phyloP scores from a whole-genome alignment of 1,140 invertebrate genomes.

The Wasmannia auropunctata region DNA sequence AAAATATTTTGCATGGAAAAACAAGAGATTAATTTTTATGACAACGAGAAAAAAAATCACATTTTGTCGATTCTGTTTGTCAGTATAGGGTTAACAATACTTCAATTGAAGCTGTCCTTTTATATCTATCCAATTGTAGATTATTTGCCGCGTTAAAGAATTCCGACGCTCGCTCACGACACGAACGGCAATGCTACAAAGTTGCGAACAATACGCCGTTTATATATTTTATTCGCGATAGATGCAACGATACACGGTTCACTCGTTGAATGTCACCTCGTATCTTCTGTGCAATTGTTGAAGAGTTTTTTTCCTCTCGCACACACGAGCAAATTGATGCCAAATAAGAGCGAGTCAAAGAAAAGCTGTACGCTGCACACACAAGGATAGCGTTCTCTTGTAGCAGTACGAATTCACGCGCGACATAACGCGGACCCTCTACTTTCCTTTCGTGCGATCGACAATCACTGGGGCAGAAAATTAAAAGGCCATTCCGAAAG shows the following conservation, averaged over 20 bases:
- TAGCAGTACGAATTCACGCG: slow-evolving; percentile 20
- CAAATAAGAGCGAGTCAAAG: not conserved
- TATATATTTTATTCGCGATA: not conserved
- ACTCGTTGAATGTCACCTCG: not conserved
- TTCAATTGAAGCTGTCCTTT: not conserved
- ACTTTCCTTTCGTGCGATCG: not conserved
- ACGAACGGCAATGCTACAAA: not conserved
- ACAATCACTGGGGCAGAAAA: slow-evolving; percentile 20
- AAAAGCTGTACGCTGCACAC: not conserved
- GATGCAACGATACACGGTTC: not conserved
- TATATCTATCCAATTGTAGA: not conserved
- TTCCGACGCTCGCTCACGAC: not conserved
- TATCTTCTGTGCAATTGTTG: not conserved
- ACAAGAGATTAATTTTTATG: not conserved
- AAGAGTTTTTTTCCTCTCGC: not conserved
- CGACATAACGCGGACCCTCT: not conserved
- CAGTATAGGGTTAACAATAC: not conserved
- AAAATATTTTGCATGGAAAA: not conserved
- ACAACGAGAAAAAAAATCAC: not conserved
- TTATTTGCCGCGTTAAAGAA: not conserved
- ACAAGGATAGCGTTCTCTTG: not conserved
- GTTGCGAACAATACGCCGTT: not conserved
- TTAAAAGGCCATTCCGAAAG: slow-evolving; percentile 14
- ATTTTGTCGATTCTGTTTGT: not conserved
- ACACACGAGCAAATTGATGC: not conserved